These are phyloP conservation scores for Lemur catta DNA, from an alignment of 2,797 vertebrate genomes.

Conservation along the genomic window DNA sequence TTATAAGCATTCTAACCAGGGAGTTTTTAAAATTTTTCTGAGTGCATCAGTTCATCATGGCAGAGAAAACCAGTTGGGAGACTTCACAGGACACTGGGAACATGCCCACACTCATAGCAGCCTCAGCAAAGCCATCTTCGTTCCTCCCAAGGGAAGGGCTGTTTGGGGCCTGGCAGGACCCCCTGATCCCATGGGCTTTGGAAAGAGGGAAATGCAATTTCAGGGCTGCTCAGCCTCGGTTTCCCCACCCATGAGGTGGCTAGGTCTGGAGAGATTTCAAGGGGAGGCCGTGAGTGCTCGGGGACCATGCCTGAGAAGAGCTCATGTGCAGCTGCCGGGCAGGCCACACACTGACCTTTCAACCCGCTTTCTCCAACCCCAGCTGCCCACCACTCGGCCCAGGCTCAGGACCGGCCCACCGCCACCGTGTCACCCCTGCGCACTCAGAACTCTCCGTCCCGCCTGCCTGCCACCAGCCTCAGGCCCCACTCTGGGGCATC, in stretches of 20 bases:
- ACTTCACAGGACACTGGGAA: not conserved
- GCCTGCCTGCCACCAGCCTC: constrained; percentile 88
- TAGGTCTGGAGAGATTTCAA: not conserved
- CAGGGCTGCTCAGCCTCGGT: not conserved
- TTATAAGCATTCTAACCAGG: not conserved
- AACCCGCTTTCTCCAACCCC: not conserved
- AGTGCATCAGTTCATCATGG: not conserved
- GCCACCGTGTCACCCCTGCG: constrained; percentile 91
- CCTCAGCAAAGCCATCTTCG: not conserved
- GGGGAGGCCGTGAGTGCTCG: not conserved
- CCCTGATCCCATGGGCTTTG: not conserved
- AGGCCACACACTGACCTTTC: not conserved
- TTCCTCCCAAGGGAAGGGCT: not conserved
- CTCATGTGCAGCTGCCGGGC: rapidly evolving
- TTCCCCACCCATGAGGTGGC: not conserved
- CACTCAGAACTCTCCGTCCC: constrained; percentile 92
- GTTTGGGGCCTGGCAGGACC: not conserved
- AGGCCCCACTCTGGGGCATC: constrained; percentile 90
- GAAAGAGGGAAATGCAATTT: not conserved
- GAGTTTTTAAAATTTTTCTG: not conserved
- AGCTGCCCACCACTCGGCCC: constrained; percentile 82
- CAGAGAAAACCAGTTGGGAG: not conserved
- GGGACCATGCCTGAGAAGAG: too few species aligned
- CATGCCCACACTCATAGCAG: rapidly evolving
- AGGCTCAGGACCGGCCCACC: constrained; percentile 90